Conservation (phyloP, 2,797 vertebrate genomes). For the Lepus oiostolus region DNA sequence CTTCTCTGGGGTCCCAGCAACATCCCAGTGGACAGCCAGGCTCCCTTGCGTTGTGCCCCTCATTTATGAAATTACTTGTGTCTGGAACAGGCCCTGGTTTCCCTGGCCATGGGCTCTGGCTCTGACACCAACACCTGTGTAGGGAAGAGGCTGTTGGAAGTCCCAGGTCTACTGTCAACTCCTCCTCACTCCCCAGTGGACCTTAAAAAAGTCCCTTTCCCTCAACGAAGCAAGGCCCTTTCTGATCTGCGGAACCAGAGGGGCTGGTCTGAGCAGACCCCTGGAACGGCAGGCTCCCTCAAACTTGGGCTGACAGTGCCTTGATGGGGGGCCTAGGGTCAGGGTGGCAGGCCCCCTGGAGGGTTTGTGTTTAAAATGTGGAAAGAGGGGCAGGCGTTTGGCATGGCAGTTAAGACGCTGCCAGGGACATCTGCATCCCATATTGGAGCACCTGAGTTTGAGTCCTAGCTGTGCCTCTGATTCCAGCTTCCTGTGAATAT, state of each 20-base stretch:
- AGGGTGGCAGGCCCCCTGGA: neutral
- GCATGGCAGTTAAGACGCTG: no score
- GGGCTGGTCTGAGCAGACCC: neutral
- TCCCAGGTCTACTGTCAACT: neutral
- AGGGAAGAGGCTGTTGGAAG: neutral
- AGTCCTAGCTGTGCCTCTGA: no score
- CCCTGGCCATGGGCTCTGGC: neutral
- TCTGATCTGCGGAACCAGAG: neutral
- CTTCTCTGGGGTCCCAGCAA: neutral
- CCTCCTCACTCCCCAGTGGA: neutral
- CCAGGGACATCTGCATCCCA: no score
- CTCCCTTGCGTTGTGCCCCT: neutral
- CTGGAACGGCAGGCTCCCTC: neutral
- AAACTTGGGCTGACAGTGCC: no score
- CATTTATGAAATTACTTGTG: neutral
- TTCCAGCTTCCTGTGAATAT: no score
- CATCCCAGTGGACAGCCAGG: no score
- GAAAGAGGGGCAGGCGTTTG: neutral
- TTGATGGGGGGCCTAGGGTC: no score
- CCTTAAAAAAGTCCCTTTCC: neutral
- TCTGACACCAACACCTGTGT: neutral
- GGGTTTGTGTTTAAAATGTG: neutral
- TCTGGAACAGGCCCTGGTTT: neutral
- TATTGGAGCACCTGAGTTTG: no score
- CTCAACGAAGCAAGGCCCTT: neutral